Evolutionary conservation across 2,113 vertebrate species (phyloP), one percentile per base, ranked within the genome.

Genomic region (Oreochromis tanganicae): DNA sequence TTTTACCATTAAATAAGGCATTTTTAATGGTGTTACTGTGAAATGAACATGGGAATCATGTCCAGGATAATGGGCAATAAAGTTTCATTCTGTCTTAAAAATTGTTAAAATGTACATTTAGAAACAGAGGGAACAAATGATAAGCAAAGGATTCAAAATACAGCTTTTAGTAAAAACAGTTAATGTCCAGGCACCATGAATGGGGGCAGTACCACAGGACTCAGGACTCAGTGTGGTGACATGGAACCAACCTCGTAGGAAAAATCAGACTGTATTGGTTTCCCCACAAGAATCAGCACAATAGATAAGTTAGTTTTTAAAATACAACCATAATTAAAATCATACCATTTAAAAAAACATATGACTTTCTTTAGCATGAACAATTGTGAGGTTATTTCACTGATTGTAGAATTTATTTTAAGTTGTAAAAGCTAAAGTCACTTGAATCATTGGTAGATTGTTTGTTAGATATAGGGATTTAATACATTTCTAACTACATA

Each of bases 131-230:
- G 12, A 24, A 71, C 66, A 71, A 71, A 71, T 71, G 66, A 71
- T 24, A 71, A 16, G 66, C 66, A 71, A 71, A 41, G 12, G 36
- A 43, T 71, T 9, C 21, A 71, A 24, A 71, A 71, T 71, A 9
- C 7, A 71, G 38, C 38, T 71, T 71, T 43, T 71, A 43, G 38
- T 43, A 71, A 24, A 43, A 43, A 9, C 38, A 71, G 63, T 41
- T 71, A 43, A 41, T 71, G 19, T 71, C 11, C 36, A 41, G 36
- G n/a, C 63, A 71, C 7, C n/a, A 21, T 41, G 36, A 14, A 41
- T 0, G n/a, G 36, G 36, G 63, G 36, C 36, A 6, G n/a, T 24
- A 14, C 12, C 36, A 4, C 1, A 9, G 38, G 38, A 41, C 63
- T 8, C n/a, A 68, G 19, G 34, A 71, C n/a, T 43, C 13, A 46